Evolutionary conservation across 2,888 invertebrate genomes (phyloP).

Genomic region (Smittia sp.): DNA sequence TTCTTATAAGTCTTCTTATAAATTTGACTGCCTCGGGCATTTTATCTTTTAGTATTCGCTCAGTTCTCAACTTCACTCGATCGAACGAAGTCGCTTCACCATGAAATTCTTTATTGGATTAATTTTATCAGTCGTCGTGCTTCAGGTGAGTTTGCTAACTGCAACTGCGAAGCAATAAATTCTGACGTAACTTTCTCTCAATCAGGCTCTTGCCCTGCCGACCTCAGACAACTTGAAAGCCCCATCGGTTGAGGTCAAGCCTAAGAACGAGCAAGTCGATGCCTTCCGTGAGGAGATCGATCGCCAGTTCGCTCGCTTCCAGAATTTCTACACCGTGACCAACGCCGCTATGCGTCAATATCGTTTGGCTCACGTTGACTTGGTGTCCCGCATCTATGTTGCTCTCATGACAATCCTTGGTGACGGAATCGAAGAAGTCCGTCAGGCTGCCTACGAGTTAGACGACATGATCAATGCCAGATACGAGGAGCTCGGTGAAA

Average conservation of each 20-base stretch:
- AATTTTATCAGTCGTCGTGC: slow-evolving; percentile 8
- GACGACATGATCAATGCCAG: background rate
- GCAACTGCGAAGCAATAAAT: background rate
- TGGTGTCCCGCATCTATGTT: background rate
- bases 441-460: background rate
- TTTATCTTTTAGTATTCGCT: slow-evolving; percentile 8
- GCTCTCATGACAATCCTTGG: slow-evolving; percentile 23
- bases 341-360: slow-evolving; percentile 4
- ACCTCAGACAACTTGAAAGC: background rate
- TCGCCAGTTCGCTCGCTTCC: background rate
- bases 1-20: background rate
- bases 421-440: background rate
- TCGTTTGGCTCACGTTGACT: background rate
- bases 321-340: background rate
- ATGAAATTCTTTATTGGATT: slow-evolving; percentile 34
- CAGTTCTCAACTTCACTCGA: background rate
- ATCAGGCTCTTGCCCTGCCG: slow-evolving; percentile 24
- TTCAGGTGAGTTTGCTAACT: slow-evolving; percentile 17
- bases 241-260: background rate
- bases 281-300: background rate
- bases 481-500: background rate
- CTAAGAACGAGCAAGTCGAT: background rate
- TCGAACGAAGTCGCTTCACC: background rate
- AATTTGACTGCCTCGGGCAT: background rate
- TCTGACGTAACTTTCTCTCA: background rate